These are phyloP conservation scores for Urocolius indicus DNA, from an alignment of 2,113 vertebrate species.

Conservation along the genomic window DNA sequence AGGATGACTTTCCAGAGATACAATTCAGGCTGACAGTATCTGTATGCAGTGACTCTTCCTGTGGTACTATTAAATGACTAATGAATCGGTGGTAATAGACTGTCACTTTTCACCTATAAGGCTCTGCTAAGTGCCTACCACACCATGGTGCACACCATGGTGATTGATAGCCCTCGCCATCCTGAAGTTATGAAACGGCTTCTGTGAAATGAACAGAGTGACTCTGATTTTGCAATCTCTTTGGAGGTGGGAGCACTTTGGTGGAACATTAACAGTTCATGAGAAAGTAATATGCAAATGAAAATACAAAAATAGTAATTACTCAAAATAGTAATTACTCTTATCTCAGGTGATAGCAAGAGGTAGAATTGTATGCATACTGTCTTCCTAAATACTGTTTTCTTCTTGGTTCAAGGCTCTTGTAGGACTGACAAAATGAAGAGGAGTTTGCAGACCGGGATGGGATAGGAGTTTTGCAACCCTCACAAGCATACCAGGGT, in stretches of 20 bases:
- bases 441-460: background rate
- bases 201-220: background rate
- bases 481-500: background rate
- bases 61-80: background rate
- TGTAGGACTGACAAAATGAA: background rate
- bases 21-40: background rate
- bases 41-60: background rate
- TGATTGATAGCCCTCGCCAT: background rate
- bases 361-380: background rate
- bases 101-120: background rate
- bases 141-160: background rate
- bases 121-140: too few species aligned
- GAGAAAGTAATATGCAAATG: background rate
- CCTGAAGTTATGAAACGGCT: background rate
- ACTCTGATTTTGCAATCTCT: background rate
- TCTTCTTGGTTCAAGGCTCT: background rate
- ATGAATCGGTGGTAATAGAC: background rate
- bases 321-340: background rate
- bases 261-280: background rate
- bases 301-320: background rate
- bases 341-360: background rate
- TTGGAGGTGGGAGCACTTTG: accelerated
- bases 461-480: background rate
- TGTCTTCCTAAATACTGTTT: background rate
- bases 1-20: background rate